Conservation (phyloP, 37 sponge, comb jelly and placozoan genomes). For the Theonella swinhoei region DNA sequence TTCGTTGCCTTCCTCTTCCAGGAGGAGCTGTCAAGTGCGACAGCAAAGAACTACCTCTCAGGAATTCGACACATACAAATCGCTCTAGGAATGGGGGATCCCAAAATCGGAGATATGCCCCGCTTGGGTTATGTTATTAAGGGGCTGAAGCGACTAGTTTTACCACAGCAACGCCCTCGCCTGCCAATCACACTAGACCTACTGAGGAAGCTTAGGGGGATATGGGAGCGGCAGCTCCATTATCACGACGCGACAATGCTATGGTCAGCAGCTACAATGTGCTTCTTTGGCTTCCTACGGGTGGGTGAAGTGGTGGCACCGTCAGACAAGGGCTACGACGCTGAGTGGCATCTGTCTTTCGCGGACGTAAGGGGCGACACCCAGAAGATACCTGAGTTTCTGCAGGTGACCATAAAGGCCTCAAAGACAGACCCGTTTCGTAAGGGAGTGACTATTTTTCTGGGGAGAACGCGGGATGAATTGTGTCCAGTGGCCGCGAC, state of each 20-base stretch:
- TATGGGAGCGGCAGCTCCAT: neutral
- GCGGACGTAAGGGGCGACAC: neutral
- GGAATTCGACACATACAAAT: constrained; percentile 29
- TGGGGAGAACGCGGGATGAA: constrained; percentile 10
- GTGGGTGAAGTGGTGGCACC: neutral
- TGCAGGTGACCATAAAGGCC: neutral
- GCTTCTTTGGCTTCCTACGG: neutral
- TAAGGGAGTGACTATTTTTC: constrained; percentile 9
- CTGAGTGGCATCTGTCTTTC: neutral
- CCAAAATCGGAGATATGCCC: neutral
- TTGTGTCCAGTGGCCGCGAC: constrained; percentile 24
- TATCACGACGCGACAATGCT: neutral
- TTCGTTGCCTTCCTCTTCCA: neutral
- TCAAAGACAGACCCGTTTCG: constrained; percentile 54
- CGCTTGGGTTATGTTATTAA: constrained; percentile 23
- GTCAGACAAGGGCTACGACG: neutral
- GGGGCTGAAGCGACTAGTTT: neutral
- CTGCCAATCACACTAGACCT: neutral
- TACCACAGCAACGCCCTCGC: neutral
- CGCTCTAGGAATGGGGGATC: constrained; percentile 29
- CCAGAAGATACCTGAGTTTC: neutral
- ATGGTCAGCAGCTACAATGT: neutral
- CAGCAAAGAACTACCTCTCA: constrained; percentile 19
- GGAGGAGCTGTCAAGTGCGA: constrained; percentile 9
- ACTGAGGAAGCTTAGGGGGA: neutral